Percentiles rank a stretch among this genome's conserved stretches.
These are phyloP conservation scores for Okamejei kenojei DNA, from an alignment of 2,797 vertebrate species.

Conservation along the genomic window DNA sequence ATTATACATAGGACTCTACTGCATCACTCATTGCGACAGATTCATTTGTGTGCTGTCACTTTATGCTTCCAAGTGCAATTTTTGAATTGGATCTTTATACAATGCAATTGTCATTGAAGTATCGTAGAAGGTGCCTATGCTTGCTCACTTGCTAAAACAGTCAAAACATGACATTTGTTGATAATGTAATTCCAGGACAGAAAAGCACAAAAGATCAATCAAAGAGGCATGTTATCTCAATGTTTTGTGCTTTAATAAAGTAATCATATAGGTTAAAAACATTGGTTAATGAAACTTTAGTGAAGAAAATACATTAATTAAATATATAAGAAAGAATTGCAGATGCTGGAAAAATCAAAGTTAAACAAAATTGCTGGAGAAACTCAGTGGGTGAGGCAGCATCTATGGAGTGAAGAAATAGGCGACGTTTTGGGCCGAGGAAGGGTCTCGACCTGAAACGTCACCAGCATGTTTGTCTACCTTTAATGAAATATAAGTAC, in stretches of 20 bases:
- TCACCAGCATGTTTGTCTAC: no score
- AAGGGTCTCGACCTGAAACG: no score
- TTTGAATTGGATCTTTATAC: neutral
- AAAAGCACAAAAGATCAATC: neutral
- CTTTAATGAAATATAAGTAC: neutral
- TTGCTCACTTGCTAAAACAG: neutral
- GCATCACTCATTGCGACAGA: conserved; percentile 59
- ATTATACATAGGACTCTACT: conserved; percentile 55
- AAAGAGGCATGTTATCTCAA: neutral
- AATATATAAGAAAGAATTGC: no score
- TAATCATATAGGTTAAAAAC: neutral
- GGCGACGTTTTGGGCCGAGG: no score
- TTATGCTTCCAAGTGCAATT: conserved; percentile 44
- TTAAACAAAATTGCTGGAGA: no score
- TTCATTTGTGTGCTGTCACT: conserved; percentile 60
- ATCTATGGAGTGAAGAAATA: no score
- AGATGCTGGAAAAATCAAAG: no score
- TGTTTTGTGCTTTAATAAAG: neutral
- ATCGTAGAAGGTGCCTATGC: neutral
- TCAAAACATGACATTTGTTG: neutral
- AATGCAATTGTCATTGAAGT: neutral
- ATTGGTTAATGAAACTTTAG: neutral
- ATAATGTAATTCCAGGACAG: neutral
- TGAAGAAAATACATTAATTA: neutral
- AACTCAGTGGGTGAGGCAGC: no score